Evolutionary conservation across 2,797 vertebrate genomes (phyloP).

Genomic region (Coranthus polyacanthus): DNA sequence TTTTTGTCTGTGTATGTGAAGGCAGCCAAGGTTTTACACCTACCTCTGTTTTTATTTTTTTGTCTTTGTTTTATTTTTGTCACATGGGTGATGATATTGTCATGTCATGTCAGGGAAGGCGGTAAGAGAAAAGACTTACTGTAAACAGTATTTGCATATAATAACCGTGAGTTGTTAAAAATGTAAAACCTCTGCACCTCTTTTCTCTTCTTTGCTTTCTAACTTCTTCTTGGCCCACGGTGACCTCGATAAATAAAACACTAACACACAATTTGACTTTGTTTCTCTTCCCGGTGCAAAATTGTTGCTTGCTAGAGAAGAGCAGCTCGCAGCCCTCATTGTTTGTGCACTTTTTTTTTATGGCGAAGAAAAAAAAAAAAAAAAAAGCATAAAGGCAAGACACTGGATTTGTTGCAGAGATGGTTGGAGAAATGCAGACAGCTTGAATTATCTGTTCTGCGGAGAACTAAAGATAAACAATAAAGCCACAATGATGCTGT

Average conservation of each 20-base stretch:
- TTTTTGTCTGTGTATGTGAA: neutral
- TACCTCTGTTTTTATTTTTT: conserved; percentile 8
- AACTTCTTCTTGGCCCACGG: neutral
- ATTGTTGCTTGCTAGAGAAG: neutral
- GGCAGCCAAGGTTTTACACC: neutral
- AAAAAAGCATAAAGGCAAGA: conserved; percentile 30
- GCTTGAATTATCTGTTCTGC: conserved; percentile 50
- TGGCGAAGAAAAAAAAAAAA: conserved; percentile 15
- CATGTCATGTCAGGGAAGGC: conserved; percentile 11
- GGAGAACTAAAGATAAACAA: conserved; percentile 62
- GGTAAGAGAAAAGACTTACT: neutral
- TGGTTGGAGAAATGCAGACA: conserved; percentile 39
- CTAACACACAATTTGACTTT: conserved; percentile 17
- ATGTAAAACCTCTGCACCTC: neutral
- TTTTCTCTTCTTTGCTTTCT: conserved; percentile 1
- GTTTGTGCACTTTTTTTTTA: conserved; percentile 25
- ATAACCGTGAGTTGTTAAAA: neutral
- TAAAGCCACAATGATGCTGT: conserved; percentile 46
- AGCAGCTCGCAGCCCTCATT: conserved; percentile 20
- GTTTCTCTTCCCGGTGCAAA: conserved; percentile 24
- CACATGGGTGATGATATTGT: conserved; percentile 12
- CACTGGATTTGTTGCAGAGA: conserved; percentile 33
- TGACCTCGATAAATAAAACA: conserved; percentile 9
- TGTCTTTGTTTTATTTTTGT: neutral
- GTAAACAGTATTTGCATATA: neutral